These are phyloP conservation scores for Columba janthina DNA, from an alignment of 2,113 vertebrate species.

Conservation along the genomic window DNA sequence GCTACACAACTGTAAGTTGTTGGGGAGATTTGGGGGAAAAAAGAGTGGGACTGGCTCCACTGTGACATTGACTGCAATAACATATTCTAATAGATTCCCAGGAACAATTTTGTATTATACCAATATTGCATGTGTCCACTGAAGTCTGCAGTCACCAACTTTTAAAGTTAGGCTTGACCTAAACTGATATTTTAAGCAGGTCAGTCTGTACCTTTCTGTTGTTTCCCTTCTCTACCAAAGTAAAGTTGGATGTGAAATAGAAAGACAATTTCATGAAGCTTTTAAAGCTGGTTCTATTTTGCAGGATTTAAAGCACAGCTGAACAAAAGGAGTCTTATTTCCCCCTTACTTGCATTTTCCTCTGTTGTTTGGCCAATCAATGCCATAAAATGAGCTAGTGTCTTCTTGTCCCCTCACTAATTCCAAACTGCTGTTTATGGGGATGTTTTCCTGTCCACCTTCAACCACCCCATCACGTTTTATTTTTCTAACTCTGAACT, in stretches of 20 bases:
- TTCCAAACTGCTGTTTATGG: neutral
- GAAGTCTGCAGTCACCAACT: neutral
- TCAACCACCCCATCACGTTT: neutral
- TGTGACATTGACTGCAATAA: neutral
- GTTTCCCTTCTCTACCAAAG: neutral
- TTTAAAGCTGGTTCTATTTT: constrained; percentile 9
- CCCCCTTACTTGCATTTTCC: neutral
- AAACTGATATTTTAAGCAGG: neutral
- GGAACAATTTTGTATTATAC: neutral
- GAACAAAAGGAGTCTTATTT: neutral
- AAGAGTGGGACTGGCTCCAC: neutral
- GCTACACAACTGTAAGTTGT: neutral
- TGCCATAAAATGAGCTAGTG: neutral
- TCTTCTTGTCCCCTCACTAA: neutral
- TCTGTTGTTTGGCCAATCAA: neutral
- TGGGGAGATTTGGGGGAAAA: neutral
- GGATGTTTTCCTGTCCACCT: neutral
- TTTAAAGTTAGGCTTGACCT: neutral
- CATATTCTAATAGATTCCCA: neutral
- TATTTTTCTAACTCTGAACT: neutral
- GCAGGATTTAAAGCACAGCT: neutral
- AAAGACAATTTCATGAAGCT: neutral
- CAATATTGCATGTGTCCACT: neutral
- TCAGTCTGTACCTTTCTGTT: neutral
- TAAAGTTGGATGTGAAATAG: neutral